Conservation (phyloP, 2,888 invertebrate genomes). For the Synergus umbraculus region DNA sequence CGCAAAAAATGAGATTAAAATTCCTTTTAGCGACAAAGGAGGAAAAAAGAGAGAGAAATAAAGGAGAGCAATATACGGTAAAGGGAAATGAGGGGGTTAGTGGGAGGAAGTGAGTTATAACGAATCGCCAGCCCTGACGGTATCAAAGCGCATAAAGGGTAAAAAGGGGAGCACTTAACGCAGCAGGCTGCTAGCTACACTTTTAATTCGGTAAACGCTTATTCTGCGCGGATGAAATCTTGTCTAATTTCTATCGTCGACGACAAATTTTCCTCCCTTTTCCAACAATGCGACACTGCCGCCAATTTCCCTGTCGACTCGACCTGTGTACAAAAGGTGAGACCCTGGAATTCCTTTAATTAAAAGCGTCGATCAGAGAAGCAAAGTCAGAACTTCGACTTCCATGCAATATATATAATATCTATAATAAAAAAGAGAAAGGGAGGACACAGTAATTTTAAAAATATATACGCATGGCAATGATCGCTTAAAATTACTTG, state of each 20-base stretch:
- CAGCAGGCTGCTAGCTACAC: constrained; percentile 57
- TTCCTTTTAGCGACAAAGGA: constrained; percentile 65
- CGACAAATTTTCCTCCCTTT: constrained; percentile 4
- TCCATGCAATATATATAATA: background rate
- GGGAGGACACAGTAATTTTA: background rate
- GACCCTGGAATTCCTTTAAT: constrained; percentile 38
- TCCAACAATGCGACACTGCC: constrained; percentile 36
- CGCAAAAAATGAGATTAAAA: constrained; percentile 69
- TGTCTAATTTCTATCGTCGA: constrained; percentile 59
- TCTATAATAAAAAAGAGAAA: background rate
- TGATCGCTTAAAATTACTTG: background rate
- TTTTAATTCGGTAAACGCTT: constrained; percentile 67
- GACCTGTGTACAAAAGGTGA: constrained; percentile 25
- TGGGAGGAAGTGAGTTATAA: constrained; percentile 42
- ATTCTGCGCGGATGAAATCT: constrained; percentile 52
- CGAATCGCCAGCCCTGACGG: constrained; percentile 43
- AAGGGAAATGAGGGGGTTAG: constrained; percentile 50
- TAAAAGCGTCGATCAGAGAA: constrained; percentile 34
- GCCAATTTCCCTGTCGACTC: constrained; percentile 33
- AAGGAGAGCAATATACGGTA: constrained; percentile 47
- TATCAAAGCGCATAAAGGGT: constrained; percentile 46
- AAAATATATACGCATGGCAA: background rate
- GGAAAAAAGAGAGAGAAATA: constrained; percentile 43
- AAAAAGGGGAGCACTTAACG: constrained; percentile 60
- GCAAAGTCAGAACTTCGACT: constrained; percentile 33